Conservation (phyloP, 2,888 invertebrate genomes). For the Erebia ligea region DNA sequence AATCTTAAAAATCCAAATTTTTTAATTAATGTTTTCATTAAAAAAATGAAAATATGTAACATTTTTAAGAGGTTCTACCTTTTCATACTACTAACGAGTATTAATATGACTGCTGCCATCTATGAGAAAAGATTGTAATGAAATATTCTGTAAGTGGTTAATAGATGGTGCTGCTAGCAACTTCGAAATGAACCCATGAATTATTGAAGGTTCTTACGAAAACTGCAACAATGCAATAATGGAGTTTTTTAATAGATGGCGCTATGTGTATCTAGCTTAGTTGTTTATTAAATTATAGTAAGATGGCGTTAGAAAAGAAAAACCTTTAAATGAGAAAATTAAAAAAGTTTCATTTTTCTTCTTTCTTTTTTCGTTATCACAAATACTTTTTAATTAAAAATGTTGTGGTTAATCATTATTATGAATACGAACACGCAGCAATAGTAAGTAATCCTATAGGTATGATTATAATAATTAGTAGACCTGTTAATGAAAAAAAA, state of each 20-base stretch:
- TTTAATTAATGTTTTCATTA: too few relatives aligned
- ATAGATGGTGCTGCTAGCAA: not conserved
- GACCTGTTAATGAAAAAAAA: too few relatives aligned
- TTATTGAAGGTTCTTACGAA: not conserved
- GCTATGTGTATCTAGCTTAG: not conserved
- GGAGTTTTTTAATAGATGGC: not conserved
- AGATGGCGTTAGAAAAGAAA: constrained; percentile 7
- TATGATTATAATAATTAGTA: too few relatives aligned
- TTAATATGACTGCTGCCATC: constrained; percentile 6
- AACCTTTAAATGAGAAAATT: not conserved
- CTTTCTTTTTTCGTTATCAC: not conserved
- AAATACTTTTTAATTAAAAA: not conserved
- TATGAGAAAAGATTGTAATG: not conserved
- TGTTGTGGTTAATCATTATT: too few relatives aligned
- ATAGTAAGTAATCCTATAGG: too few relatives aligned
- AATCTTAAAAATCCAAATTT: too few relatives aligned
- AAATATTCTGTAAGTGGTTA: not conserved
- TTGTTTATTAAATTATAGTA: not conserved
- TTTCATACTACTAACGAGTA: not conserved
- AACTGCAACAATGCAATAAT: not conserved
- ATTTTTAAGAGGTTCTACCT: too few relatives aligned
- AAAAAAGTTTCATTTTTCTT: not conserved
- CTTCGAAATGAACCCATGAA: not conserved
- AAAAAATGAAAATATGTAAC: too few relatives aligned
- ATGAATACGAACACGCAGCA: too few relatives aligned